A percentile compares a stretch with the other conserved stretches of the same genome.
Evolutionary conservation across 2,113 vertebrate genomes (phyloP).

Genomic region (Corythaeola cristata): DNA sequence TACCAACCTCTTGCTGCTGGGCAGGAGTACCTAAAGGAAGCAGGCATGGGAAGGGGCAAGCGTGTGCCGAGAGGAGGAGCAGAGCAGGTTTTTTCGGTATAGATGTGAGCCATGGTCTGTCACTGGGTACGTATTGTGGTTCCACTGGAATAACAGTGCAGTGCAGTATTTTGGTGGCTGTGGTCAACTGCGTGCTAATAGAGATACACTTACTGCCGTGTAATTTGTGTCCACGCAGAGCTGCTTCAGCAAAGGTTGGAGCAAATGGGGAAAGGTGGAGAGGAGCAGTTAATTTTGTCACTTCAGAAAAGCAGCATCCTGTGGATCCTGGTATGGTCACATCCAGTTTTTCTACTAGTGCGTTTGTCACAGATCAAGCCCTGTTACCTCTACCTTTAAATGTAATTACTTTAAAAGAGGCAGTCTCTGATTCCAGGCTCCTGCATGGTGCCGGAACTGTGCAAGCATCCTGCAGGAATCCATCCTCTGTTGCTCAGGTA

Average conservation of each 20-base stretch:
- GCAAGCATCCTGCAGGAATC: not conserved
- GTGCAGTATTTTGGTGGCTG: not conserved
- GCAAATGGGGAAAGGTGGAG: not conserved
- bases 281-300: not conserved
- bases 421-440: not conserved
- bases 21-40: not conserved
- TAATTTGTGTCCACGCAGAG: not conserved
- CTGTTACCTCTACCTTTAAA: not conserved
- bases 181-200: not conserved
- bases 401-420: not conserved
- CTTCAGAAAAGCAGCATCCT: not conserved
- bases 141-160: not conserved
- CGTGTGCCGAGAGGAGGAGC: not conserved
- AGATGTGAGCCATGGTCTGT: not conserved
- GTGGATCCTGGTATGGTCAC: not conserved
- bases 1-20: not conserved
- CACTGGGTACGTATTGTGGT: not conserved
- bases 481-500: not conserved
- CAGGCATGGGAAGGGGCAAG: accelerated
- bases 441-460: not conserved
- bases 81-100: not conserved
- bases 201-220: not conserved
- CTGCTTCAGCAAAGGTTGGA: not conserved
- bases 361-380: not conserved
- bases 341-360: not conserved